Conservation (phyloP, 2,113 vertebrate genomes). For the Gnathonemus echidnorhynchus region DNA sequence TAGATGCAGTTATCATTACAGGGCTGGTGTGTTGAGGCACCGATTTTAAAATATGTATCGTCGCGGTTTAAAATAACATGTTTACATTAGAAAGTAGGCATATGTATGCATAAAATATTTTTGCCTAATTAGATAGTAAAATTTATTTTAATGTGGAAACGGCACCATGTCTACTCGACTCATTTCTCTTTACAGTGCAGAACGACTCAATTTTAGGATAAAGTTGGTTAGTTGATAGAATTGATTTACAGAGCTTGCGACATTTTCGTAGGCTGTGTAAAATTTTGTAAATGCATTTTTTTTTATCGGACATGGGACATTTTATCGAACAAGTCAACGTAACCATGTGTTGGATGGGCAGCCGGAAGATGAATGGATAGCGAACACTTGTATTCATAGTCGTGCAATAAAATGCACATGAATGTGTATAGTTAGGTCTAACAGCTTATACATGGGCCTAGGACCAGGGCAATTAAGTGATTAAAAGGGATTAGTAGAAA, state of each 20-base stretch:
- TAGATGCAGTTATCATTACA: not conserved
- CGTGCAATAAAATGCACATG: not conserved
- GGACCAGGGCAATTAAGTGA: not conserved
- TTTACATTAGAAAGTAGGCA: not conserved
- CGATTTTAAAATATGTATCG: not conserved
- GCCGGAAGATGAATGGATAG: not conserved
- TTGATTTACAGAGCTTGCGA: not conserved
- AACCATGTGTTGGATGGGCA: not conserved
- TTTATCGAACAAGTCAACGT: not conserved
- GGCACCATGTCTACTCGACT: not conserved
- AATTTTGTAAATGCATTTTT: not conserved
- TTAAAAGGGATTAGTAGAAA: not conserved
- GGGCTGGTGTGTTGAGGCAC: not conserved
- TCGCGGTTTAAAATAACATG: not conserved
- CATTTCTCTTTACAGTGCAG: not conserved
- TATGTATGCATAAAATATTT: not conserved
- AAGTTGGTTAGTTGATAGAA: not conserved
- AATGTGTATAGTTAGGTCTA: not conserved
- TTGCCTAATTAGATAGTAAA: not conserved
- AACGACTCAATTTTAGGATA: not conserved
- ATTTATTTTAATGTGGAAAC: not conserved
- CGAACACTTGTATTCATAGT: not conserved
- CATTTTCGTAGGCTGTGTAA: not conserved
- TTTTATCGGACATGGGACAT: not conserved
- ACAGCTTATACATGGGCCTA: not conserved